phyloP scores from a whole-genome alignment of 2,113 vertebrate genomes.

The Panthera leo region DNA sequence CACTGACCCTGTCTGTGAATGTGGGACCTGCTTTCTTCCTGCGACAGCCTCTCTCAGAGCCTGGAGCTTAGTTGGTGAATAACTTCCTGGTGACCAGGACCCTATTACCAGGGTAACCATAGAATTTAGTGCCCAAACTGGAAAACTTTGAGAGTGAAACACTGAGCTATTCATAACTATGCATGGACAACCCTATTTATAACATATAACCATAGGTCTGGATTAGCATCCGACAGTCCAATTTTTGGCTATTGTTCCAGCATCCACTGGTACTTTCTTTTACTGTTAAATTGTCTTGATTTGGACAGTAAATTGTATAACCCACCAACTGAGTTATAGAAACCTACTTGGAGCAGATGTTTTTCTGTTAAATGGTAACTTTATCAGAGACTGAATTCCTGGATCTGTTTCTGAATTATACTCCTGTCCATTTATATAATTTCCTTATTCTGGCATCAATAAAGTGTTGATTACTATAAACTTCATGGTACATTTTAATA shows the following conservation, averaged over 20 bases:
- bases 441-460: background rate
- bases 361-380: background rate
- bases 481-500: conserved; percentile 17
- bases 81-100: background rate
- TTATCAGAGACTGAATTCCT: conserved; percentile 7
- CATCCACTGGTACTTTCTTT: background rate
- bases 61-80: background rate
- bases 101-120: background rate
- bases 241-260: background rate
- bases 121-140: background rate
- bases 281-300: background rate
- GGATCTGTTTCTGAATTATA: background rate
- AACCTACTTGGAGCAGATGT: background rate
- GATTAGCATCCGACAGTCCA: background rate
- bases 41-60: background rate
- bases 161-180: background rate
- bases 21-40: background rate
- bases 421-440: background rate
- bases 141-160: background rate
- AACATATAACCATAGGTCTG: background rate
- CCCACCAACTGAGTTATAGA: background rate
- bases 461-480: background rate
- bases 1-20: background rate
- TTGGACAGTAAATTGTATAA: background rate
- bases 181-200: background rate